Evolutionary conservation across 2,113 vertebrate genomes (phyloP), one percentile per base, ranked within the genome.

Genomic region (Semicossyphus pulcher): DNA sequence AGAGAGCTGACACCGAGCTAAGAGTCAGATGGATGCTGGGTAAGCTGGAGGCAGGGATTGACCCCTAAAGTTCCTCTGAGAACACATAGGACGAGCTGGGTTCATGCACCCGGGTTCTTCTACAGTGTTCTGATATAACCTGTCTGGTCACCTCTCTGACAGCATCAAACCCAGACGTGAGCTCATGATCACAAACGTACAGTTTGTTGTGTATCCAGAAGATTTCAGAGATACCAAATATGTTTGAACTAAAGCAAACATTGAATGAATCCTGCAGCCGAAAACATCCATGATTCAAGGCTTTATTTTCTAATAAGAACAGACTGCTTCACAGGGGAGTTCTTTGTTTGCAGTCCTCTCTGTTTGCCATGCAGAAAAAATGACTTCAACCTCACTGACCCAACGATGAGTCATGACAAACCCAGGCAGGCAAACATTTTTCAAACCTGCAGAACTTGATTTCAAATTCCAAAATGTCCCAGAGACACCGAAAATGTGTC

Each of bases 1-100:
- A 58, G 34, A 36, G 44, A 57, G 44, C 76, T 76, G 47, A 57
- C 64, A 53, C 59, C 45, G 21, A 10, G 41, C 68, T 76, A 51
- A 26, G 52, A 31, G 31, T 60, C 62, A 45, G 31, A 51, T 41
- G 2, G 25, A 64, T 52, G 32, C 32, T 26, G 61, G 16, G 42
- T 32, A 42, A 62, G 42, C 66, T 31, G 8, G 72, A 52, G 72
- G 72, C 51, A 28, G 39, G 66, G 67, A 76, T 47, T 64, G 62
- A 64, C 58, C 52, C 41, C 37, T 21, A 28, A 49, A 39, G 51
- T 37, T 58, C n/a, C 26, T 75, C 16, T 20, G 72, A 66, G 53
- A 59, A 58, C 48, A 53, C 25, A 57, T 31, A 32, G 25, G 4
- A 9, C 3, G 48, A 53, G 64, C 2, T 54, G 57, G 48, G 31